Evolutionary conservation across 2,113 vertebrate species (phyloP).

Genomic region (Paraplagusia blochii): DNA sequence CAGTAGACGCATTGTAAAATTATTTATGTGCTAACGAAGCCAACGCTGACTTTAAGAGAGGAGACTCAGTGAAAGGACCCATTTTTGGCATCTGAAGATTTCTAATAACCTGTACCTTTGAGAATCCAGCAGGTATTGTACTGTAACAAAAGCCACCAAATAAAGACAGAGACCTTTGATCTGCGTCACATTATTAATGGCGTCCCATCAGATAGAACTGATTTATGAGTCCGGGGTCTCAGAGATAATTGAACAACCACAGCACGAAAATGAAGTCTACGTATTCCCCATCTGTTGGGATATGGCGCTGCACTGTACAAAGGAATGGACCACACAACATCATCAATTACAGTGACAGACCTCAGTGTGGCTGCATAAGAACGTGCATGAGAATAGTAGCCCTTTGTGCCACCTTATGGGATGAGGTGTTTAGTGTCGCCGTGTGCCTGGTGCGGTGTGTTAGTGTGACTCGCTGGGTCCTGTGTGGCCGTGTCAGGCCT

Average conservation of each 20-base stretch:
- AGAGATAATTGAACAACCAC: constrained; percentile 22
- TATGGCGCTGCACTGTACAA: background rate
- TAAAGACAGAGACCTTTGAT: constrained; percentile 1
- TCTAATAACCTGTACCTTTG: background rate
- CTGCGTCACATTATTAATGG: constrained; percentile 6
- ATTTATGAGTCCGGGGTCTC: constrained; percentile 19
- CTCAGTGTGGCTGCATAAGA: constrained; percentile 6
- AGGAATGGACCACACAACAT: background rate
- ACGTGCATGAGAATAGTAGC: background rate
- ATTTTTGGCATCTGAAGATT: background rate
- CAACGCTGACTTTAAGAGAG: no score
- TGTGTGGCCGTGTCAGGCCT: constrained; percentile 29
- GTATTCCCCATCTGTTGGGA: constrained; percentile 13
- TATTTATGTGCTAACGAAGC: no score
- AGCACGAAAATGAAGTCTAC: constrained; percentile 19
- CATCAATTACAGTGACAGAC: constrained; percentile 22
- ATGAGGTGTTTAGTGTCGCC: constrained; percentile 10
- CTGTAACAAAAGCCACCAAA: background rate
- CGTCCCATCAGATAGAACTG: constrained; percentile 8
- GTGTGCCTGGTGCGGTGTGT: constrained; percentile 5
- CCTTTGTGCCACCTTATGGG: constrained; percentile 1
- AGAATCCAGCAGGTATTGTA: background rate
- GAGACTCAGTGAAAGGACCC: no score
- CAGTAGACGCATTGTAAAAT: no score
- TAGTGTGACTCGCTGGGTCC: constrained; percentile 33